A percentile compares a stretch with the other conserved stretches of the same genome.
These are phyloP conservation scores for Melanerpes aurifrons DNA, from an alignment of 2,113 vertebrate genomes.

Conservation along the genomic window DNA sequence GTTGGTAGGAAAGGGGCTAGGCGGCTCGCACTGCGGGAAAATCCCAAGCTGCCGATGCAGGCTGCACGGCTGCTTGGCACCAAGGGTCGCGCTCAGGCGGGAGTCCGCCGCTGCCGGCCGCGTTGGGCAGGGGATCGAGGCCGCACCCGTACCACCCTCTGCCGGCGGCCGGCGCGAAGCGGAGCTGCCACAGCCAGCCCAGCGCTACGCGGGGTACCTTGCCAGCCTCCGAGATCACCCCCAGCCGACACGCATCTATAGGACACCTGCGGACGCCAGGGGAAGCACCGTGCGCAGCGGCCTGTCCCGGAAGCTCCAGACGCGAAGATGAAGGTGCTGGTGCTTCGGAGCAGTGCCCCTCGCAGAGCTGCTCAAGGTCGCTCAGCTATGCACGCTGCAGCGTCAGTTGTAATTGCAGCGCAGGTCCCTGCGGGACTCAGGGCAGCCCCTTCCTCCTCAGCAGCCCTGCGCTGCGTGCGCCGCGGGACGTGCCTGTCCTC, in stretches of 20 bases:
- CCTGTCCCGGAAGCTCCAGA: not conserved
- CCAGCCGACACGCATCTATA: rapidly evolving
- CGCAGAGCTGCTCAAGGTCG: slow-evolving; percentile 21
- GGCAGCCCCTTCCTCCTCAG: not conserved
- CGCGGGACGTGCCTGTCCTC: not conserved
- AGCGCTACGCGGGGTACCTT: not conserved
- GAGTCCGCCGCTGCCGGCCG: too few relatives aligned
- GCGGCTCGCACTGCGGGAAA: rapidly evolving
- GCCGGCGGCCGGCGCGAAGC: not conserved
- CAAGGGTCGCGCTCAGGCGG: too few relatives aligned
- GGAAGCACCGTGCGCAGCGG: not conserved
- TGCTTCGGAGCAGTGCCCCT: not conserved
- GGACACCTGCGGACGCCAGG: not conserved
- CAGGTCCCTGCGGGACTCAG: not conserved
- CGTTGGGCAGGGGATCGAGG: not conserved
- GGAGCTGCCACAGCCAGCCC: not conserved
- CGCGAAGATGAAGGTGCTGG: not conserved
- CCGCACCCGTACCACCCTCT: not conserved
- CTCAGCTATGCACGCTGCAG: not conserved
- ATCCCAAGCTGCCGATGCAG: rapidly evolving
- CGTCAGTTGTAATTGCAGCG: not conserved
- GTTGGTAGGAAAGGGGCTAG: rapidly evolving
- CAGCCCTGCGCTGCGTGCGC: not conserved
- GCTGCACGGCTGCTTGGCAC: rapidly evolving
- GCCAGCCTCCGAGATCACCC: not conserved